Percentiles rank a stretch among this genome's conserved stretches.
These are phyloP conservation scores for Speoplatyrhinus poulsoni DNA, from an alignment of 2,113 vertebrate species.

Conservation along the genomic window DNA sequence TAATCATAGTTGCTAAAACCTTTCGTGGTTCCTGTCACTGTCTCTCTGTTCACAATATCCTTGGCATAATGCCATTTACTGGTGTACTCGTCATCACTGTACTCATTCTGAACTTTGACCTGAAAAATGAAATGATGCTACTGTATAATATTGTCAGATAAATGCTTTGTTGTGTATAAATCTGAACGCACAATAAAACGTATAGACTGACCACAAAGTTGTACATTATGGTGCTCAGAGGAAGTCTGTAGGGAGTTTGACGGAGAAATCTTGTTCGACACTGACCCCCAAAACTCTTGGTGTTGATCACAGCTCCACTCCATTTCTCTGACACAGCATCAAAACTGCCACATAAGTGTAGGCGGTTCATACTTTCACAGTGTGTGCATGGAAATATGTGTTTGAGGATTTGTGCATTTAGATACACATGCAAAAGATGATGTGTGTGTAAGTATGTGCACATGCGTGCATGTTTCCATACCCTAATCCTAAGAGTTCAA, in stretches of 20 bases:
- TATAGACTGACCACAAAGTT: conserved; percentile 78
- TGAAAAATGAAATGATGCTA: conserved; percentile 39
- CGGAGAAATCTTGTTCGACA: conserved; percentile 78
- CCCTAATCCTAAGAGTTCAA: conserved; percentile 82
- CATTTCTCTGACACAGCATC: conserved; percentile 70
- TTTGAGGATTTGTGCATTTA: background rate
- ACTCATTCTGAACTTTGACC: conserved; percentile 84
- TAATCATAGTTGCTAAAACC: conserved; percentile 50
- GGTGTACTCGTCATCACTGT: conserved; percentile 81
- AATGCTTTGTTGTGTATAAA: background rate
- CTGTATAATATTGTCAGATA: background rate
- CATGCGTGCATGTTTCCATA: conserved; percentile 38
- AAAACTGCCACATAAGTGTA: conserved; percentile 64
- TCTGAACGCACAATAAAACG: background rate
- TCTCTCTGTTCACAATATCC: conserved; percentile 25
- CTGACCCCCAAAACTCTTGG: conserved; percentile 86
- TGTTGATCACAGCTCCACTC: conserved; percentile 81
- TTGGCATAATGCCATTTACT: conserved; percentile 86
- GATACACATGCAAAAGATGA: background rate
- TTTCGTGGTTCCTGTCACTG: conserved; percentile 30
- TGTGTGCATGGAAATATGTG: background rate
- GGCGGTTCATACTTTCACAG: background rate
- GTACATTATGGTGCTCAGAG: conserved; percentile 78
- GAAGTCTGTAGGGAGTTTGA: conserved; percentile 76
- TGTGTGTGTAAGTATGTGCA: conserved; percentile 3